Conservation (phyloP, 2,113 vertebrate genomes). For the Eublepharis macularius region DNA sequence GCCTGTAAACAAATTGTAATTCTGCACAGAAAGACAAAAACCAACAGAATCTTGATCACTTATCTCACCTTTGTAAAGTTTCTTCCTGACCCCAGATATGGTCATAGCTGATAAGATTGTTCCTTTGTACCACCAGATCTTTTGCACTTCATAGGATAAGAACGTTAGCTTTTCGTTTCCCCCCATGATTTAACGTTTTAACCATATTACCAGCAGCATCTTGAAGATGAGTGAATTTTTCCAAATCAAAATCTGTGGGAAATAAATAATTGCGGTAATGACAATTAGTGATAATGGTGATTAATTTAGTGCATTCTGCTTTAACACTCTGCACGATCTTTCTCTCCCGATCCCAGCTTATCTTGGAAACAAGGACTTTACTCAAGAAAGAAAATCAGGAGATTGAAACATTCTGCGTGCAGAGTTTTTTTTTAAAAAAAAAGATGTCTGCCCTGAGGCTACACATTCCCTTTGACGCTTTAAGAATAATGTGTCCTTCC, state of each 20-base stretch:
- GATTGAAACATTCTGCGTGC: slow-evolving; percentile 16
- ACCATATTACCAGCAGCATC: background rate
- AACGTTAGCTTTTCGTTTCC: background rate
- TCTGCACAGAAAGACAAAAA: background rate
- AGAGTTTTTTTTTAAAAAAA: background rate
- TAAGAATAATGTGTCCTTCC: slow-evolving; percentile 40
- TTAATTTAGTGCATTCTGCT: background rate
- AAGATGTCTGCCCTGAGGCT: background rate
- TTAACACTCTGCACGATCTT: background rate
- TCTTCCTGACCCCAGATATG: background rate
- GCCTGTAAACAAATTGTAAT: background rate
- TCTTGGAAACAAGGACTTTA: slow-evolving; percentile 12
- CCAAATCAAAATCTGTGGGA: background rate
- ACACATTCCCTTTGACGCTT: slow-evolving; percentile 20
- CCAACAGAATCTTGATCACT: background rate
- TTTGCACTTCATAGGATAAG: background rate
- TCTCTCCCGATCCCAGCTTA: background rate
- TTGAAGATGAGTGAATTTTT: background rate
- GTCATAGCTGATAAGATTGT: background rate
- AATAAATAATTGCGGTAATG: background rate
- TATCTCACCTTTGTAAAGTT: background rate
- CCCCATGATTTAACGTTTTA: too few relatives aligned
- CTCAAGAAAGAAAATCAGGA: slow-evolving; percentile 12
- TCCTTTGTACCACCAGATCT: background rate
- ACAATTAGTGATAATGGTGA: background rate